Conservation (phyloP, 2,888 invertebrate species). For the Netelia virgata region DNA sequence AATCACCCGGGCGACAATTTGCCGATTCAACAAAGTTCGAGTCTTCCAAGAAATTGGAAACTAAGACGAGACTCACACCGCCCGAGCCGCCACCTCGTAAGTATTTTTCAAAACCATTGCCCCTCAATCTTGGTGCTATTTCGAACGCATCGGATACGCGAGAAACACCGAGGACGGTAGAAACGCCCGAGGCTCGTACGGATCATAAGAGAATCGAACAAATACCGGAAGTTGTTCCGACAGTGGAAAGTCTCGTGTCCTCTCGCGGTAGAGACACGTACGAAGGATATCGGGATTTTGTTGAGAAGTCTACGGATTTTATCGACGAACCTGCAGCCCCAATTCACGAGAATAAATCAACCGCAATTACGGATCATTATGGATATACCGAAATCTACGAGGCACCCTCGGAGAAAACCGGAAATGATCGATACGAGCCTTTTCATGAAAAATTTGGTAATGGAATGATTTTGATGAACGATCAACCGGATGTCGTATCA, state of each 20-base stretch:
- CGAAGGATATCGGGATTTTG: conserved; percentile 75
- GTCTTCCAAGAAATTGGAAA: conserved; percentile 82
- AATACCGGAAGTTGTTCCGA: conserved; percentile 29
- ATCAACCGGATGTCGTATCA: conserved; percentile 28
- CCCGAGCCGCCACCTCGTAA: conserved; percentile 86
- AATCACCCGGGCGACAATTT: conserved; percentile 60
- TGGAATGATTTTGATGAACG: conserved; percentile 45
- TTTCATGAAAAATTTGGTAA: conserved; percentile 74
- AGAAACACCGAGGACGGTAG: conserved; percentile 73
- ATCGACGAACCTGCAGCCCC: conserved; percentile 73
- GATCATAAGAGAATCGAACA: conserved; percentile 69
- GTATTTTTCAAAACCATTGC: conserved; percentile 80
- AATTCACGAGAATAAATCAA: conserved; percentile 44
- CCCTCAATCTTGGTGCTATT: conserved; percentile 67
- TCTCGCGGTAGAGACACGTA: conserved; percentile 71
- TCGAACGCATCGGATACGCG: conserved; percentile 57
- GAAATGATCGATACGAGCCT: conserved; percentile 74
- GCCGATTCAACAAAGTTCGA: conserved; percentile 68
- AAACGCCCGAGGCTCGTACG: conserved; percentile 48
- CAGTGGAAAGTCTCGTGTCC: conserved; percentile 29
- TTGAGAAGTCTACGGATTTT: conserved; percentile 78
- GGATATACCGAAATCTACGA: conserved; percentile 76
- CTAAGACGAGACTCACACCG: conserved; percentile 82
- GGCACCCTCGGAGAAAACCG: conserved; percentile 71
- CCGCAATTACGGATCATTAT: conserved; percentile 71